Evolutionary conservation across 2,113 vertebrate species (phyloP).

Genomic region (Antechinus stuartii): DNA sequence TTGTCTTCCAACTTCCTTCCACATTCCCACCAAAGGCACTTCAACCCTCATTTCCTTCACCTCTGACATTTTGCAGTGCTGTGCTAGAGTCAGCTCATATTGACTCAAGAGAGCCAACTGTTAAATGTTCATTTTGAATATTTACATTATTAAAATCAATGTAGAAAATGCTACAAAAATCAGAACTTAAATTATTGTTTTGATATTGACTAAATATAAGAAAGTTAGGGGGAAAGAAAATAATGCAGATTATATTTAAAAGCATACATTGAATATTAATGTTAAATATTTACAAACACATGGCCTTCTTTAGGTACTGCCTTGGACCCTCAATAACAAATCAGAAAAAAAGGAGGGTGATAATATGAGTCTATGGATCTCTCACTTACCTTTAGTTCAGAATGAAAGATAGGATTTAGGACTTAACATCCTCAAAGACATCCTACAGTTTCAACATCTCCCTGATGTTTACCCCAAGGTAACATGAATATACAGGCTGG

Average conservation of each 20-base stretch:
- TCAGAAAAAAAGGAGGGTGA: background rate
- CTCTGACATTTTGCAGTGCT: background rate
- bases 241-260: background rate
- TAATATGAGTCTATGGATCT: background rate
- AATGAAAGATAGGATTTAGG: background rate
- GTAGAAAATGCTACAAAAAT: background rate
- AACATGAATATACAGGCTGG: background rate
- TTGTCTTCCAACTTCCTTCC: no score
- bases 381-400: background rate
- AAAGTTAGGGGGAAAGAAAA: background rate
- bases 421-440: background rate
- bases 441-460: background rate
- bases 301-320: background rate
- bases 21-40: no score
- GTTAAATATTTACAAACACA: background rate
- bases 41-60: background rate
- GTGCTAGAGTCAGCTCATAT: background rate
- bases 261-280: background rate
- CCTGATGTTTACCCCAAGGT: background rate
- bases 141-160: background rate
- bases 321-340: background rate
- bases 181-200: background rate
- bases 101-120: background rate
- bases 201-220: background rate
- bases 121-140: background rate